These are phyloP conservation scores for Etheostoma cragini DNA, from an alignment of 2,113 vertebrate species.

Conservation along the genomic window DNA sequence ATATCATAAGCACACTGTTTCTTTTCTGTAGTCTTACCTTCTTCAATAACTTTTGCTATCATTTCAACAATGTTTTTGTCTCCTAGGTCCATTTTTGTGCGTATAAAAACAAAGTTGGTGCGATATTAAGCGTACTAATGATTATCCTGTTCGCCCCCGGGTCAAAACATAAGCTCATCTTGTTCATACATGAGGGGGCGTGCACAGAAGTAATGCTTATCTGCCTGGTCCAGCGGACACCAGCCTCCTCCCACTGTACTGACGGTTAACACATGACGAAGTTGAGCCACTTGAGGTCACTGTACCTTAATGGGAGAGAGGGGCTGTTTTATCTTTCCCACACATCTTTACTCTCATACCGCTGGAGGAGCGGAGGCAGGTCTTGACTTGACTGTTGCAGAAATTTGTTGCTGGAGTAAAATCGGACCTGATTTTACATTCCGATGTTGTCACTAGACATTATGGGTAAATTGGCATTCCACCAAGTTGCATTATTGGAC, in stretches of 20 bases:
- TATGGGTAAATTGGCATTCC: not conserved
- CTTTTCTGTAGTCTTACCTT: conserved; percentile 75
- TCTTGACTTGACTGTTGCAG: not conserved
- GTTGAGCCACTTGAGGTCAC: not conserved
- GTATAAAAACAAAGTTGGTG: conserved; percentile 10
- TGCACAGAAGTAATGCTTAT: conserved; percentile 77
- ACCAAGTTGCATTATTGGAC: not conserved
- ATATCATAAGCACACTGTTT: not conserved
- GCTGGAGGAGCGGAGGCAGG: not conserved
- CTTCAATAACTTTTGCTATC: conserved; percentile 82
- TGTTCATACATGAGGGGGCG: conserved; percentile 69
- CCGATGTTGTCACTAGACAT: not conserved
- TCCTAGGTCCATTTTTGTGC: conserved; percentile 75
- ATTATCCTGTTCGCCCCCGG: conserved; percentile 12
- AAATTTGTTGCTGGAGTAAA: not conserved
- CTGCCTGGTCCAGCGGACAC: conserved; percentile 73
- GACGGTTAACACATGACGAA: conserved; percentile 15
- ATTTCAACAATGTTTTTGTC: conserved; percentile 78
- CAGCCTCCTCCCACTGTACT: conserved; percentile 43
- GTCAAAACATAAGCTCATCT: conserved; percentile 58
- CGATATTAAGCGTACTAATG: conserved; percentile 23
- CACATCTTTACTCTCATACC: not conserved
- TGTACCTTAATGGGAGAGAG: not conserved
- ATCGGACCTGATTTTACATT: not conserved
- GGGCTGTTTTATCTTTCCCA: not conserved